These are phyloP conservation scores for Adoxophyes honmai DNA, from an alignment of 1,140 invertebrate genomes.

Conservation along the genomic window DNA sequence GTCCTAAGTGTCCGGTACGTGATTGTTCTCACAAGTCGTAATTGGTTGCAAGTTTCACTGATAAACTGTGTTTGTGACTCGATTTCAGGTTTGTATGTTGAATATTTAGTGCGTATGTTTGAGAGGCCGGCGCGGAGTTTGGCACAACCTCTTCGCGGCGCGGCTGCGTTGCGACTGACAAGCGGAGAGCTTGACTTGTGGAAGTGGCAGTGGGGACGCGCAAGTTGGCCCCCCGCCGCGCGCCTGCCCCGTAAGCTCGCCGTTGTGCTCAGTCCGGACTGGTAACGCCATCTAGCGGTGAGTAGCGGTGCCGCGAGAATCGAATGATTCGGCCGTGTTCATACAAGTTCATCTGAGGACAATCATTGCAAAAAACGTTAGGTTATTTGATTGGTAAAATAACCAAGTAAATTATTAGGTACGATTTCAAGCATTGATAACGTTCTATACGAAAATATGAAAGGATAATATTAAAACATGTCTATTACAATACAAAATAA, in stretches of 20 bases:
- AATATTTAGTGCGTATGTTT: conserved; percentile 62
- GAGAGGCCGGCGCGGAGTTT: conserved; percentile 36
- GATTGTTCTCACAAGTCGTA: conserved; percentile 30
- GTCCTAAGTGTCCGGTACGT: conserved; percentile 35
- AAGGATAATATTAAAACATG: too few relatives aligned
- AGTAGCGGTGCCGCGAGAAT: conserved; percentile 35
- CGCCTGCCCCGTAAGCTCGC: conserved; percentile 47
- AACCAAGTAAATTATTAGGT: too few relatives aligned
- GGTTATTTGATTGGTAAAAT: too few relatives aligned
- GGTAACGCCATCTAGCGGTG: conserved; percentile 53
- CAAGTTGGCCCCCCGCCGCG: conserved; percentile 43
- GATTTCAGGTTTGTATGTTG: conserved; percentile 58
- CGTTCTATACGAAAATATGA: too few relatives aligned
- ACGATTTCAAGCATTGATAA: too few relatives aligned
- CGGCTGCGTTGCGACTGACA: conserved; percentile 68
- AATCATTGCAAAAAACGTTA: too few relatives aligned
- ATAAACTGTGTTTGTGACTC: conserved; percentile 41
- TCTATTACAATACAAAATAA: too few relatives aligned
- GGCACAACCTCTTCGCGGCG: conserved; percentile 49
- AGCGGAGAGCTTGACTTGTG: conserved; percentile 54
- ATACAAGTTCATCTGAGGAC: too few relatives aligned
- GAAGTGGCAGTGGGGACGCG: conserved; percentile 62
- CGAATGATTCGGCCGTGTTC: background rate
- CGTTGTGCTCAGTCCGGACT: conserved; percentile 26
- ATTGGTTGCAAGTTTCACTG: conserved; percentile 33